These are phyloP conservation scores for Leiothrix lutea DNA, from an alignment of 2,113 vertebrate species.

Conservation along the genomic window DNA sequence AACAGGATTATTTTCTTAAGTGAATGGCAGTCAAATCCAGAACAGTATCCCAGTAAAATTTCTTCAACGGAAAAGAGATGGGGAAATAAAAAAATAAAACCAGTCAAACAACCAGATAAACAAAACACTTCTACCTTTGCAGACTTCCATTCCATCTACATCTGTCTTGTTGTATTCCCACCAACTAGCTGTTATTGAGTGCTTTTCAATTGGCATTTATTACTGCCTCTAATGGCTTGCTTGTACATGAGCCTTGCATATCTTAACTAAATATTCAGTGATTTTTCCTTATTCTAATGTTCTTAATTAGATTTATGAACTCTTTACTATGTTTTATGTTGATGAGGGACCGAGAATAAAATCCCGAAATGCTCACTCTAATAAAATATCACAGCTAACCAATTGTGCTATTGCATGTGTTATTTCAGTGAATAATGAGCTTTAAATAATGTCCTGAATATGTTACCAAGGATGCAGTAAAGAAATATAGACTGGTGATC, in stretches of 20 bases:
- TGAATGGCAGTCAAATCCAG: neutral
- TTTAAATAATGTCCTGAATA: conserved; percentile 78
- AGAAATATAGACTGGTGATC: conserved; percentile 73
- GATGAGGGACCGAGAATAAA: conserved; percentile 69
- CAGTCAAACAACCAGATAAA: neutral
- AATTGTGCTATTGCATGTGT: conserved; percentile 73
- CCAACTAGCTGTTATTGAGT: conserved; percentile 35
- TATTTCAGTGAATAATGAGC: conserved; percentile 77
- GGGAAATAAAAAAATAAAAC: neutral
- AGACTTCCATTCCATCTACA: neutral
- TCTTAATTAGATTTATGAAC: conserved; percentile 78
- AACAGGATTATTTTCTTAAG: neutral
- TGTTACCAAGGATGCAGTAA: conserved; percentile 63
- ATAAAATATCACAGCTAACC: conserved; percentile 74
- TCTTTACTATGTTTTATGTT: conserved; percentile 75
- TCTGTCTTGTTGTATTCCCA: neutral
- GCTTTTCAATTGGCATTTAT: conserved; percentile 60
- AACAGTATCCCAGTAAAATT: neutral
- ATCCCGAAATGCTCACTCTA: conserved; percentile 48
- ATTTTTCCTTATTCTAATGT: conserved; percentile 69
- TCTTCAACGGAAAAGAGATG: neutral
- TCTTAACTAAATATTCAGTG: conserved; percentile 62
- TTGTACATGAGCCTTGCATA: conserved; percentile 45
- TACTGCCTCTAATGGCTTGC: conserved; percentile 43
- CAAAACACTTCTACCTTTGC: neutral